These are phyloP conservation scores for Neostethus bicornis DNA, from an alignment of 2,797 vertebrate species.

Conservation along the genomic window DNA sequence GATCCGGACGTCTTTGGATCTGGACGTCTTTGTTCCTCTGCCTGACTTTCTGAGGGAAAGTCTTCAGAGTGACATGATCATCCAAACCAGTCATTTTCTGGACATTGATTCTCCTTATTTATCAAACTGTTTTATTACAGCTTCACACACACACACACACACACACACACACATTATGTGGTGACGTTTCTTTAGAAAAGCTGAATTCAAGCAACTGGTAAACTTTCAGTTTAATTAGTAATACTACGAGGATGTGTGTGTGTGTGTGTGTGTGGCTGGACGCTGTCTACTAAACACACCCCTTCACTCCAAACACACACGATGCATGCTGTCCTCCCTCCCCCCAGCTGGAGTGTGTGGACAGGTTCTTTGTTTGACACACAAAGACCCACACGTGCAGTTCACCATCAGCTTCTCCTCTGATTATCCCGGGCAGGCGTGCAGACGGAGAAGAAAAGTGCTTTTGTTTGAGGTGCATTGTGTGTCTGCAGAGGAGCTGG, in stretches of 20 bases:
- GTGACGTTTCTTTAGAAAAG: constrained; percentile 62
- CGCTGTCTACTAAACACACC: too few species aligned
- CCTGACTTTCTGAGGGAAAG: too few species aligned
- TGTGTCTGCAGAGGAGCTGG: too few species aligned
- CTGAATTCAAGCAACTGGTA: constrained; percentile 61
- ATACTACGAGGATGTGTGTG: constrained; percentile 59
- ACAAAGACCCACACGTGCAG: constrained; percentile 60
- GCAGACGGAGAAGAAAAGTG: too few species aligned
- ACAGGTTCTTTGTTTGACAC: constrained; percentile 73
- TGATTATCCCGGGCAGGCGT: constrained; percentile 55
- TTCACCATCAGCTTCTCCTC: constrained; percentile 69
- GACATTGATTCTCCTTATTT: too few species aligned
- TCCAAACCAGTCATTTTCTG: too few species aligned
- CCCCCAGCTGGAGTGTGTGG: constrained; percentile 33
- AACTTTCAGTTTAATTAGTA: constrained; percentile 74
- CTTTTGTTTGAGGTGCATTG: too few species aligned
- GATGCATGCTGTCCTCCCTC: constrained; percentile 27
- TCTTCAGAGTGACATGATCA: too few species aligned
- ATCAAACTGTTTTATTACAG: constrained; percentile 45
- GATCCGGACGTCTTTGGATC: too few species aligned
- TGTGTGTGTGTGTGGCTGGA: not conserved
- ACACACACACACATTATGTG: constrained; percentile 34
- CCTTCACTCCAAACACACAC: constrained; percentile 11
- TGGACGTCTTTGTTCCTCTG: too few species aligned
- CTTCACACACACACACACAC: constrained; percentile 30